These are phyloP conservation scores for Malacosoma neustria DNA, from an alignment of 2,888 invertebrate species.

Conservation along the genomic window DNA sequence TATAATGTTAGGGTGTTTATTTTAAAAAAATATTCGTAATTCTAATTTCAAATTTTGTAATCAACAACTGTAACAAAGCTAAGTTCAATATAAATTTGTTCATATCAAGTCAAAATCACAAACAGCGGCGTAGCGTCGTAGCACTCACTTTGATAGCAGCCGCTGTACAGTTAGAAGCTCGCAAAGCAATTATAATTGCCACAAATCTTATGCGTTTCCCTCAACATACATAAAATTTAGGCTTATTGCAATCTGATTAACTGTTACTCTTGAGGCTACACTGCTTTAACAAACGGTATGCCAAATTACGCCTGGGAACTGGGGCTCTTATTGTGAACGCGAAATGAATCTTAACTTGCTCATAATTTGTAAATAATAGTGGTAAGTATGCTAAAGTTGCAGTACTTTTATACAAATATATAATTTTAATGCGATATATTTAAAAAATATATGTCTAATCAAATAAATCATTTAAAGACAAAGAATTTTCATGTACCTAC, in stretches of 20 bases:
- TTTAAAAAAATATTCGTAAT: no score
- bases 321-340: slow-evolving; percentile 52
- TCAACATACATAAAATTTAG: slow-evolving; percentile 36
- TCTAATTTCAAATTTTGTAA: no score
- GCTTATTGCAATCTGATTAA: slow-evolving; percentile 49
- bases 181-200: slow-evolving; percentile 28
- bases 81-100: no score
- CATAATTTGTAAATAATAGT: slow-evolving; percentile 14
- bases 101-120: slow-evolving; percentile 8
- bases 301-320: slow-evolving; percentile 67
- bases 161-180: slow-evolving; percentile 16
- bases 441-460: no score
- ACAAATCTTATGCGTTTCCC: slow-evolving; percentile 33
- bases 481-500: no score
- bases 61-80: no score
- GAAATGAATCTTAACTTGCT: slow-evolving; percentile 31
- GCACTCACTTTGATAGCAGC: slow-evolving; percentile 16
- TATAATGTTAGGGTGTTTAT: no score
- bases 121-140: slow-evolving; percentile 32
- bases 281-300: slow-evolving; percentile 58
- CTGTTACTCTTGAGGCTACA: slow-evolving; percentile 48
- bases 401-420: no score
- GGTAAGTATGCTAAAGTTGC: no score
- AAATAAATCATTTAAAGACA: no score
- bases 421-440: no score